Conservation (phyloP, 2,888 invertebrate species). For the Sarcophaga carnaria region DNA sequence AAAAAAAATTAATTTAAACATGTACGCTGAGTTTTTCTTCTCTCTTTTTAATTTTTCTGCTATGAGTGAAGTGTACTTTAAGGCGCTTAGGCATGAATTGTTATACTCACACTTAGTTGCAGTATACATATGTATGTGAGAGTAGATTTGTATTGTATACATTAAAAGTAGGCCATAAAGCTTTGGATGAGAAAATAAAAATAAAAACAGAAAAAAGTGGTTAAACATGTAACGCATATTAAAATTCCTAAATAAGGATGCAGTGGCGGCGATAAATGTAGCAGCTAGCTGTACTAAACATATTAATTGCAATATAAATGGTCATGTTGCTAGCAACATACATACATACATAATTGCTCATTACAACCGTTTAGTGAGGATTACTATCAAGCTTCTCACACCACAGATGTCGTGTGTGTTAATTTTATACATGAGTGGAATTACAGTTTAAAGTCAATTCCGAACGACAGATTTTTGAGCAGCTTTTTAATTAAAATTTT, state of each 20-base stretch:
- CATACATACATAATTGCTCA: too few species aligned
- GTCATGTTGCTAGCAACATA: too few species aligned
- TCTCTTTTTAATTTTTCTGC: slow-evolving; percentile 20
- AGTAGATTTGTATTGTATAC: neutral
- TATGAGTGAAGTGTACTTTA: slow-evolving; percentile 33
- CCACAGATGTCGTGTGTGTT: too few species aligned
- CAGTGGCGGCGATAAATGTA: too few species aligned
- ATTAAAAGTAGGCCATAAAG: slow-evolving; percentile 55
- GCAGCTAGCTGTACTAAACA: too few species aligned
- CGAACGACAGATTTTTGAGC: too few species aligned
- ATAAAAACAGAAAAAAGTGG: neutral
- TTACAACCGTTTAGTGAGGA: too few species aligned
- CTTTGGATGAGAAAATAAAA: slow-evolving; percentile 1
- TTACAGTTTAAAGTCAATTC: too few species aligned
- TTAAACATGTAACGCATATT: slow-evolving; percentile 38
- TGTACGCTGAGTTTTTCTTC: neutral
- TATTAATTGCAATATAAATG: too few species aligned
- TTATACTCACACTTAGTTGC: neutral
- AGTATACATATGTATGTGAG: neutral
- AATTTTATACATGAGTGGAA: too few species aligned
- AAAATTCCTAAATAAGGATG: neutral
- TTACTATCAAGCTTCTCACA: too few species aligned
- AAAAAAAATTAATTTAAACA: slow-evolving; percentile 39
- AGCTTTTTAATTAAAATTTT: too few species aligned
- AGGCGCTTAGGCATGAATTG: slow-evolving; percentile 35